Evolutionary conservation across 2,113 vertebrate species (phyloP).

Genomic region (Galeopterus variegatus): DNA sequence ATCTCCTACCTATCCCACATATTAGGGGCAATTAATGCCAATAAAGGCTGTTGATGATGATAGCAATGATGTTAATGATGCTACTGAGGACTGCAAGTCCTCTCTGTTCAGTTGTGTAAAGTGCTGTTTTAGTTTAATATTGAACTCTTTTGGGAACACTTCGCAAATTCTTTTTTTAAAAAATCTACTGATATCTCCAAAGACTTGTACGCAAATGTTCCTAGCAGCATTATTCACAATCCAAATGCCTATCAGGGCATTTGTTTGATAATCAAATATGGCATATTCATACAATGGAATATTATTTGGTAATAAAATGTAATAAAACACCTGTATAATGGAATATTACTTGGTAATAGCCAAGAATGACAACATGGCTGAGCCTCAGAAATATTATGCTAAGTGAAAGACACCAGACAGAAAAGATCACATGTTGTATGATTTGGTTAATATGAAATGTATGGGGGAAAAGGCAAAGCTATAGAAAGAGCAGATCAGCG

Average conservation of each 20-base stretch:
- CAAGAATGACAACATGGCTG: neutral
- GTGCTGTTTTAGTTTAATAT: neutral
- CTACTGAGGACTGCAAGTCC: neutral
- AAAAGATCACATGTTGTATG: neutral
- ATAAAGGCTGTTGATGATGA: neutral
- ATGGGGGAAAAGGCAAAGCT: neutral
- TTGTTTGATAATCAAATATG: neutral
- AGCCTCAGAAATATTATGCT: neutral
- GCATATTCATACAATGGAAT: neutral
- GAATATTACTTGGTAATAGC: neutral
- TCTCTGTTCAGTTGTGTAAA: neutral
- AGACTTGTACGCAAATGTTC: neutral
- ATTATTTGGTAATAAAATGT: neutral
- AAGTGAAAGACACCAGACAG: neutral
- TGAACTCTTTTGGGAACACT: neutral
- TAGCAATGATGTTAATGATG: fast-evolving
- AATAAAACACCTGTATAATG: too few species aligned
- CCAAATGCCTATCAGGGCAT: too few species aligned
- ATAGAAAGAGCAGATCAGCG: neutral
- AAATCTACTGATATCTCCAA: neutral
- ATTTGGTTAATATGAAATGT: neutral
- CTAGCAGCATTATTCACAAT: neutral
- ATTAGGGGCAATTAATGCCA: neutral
- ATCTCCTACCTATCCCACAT: too few species aligned
- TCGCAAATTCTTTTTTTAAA: neutral